Conservation (phyloP, 2,888 invertebrate species). For the Rugalucina vietnamica region DNA sequence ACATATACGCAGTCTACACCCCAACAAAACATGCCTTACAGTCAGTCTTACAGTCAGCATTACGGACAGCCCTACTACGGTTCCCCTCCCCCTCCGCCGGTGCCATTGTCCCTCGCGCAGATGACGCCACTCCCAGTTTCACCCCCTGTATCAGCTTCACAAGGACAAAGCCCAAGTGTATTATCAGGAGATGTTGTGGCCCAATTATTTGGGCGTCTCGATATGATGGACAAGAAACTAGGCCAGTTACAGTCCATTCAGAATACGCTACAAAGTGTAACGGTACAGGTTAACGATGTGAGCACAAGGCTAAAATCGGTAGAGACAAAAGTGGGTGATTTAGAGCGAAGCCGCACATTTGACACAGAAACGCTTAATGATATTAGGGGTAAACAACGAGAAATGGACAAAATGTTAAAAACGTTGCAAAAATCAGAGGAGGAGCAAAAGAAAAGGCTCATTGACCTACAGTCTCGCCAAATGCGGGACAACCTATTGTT, state of each 20-base stretch:
- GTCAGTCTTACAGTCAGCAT: not conserved
- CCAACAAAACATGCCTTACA: not conserved
- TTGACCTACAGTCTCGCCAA: not conserved
- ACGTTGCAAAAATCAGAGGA: not conserved
- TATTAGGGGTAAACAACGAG: constrained; percentile 8
- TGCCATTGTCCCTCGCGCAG: no score
- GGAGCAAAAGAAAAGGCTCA: not conserved
- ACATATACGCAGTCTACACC: not conserved
- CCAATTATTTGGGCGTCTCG: not conserved
- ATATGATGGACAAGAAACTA: constrained; percentile 2
- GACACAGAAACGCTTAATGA: not conserved
- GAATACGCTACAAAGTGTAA: not conserved
- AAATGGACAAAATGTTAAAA: not conserved
- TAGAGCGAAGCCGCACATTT: not conserved
- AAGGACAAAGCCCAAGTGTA: no score
- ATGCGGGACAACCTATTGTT: constrained; percentile 19
- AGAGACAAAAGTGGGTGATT: not conserved
- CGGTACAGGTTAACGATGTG: not conserved
- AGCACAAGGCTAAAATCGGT: not conserved
- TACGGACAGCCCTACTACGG: not conserved
- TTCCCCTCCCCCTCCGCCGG: not conserved
- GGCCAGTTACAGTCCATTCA: not conserved
- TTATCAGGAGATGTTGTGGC: not conserved
- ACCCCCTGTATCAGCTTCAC: no score
- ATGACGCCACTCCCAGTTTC: no score